Evolutionary conservation across 2,113 vertebrate genomes (phyloP).

Genomic region (Phainopepla nitens): DNA sequence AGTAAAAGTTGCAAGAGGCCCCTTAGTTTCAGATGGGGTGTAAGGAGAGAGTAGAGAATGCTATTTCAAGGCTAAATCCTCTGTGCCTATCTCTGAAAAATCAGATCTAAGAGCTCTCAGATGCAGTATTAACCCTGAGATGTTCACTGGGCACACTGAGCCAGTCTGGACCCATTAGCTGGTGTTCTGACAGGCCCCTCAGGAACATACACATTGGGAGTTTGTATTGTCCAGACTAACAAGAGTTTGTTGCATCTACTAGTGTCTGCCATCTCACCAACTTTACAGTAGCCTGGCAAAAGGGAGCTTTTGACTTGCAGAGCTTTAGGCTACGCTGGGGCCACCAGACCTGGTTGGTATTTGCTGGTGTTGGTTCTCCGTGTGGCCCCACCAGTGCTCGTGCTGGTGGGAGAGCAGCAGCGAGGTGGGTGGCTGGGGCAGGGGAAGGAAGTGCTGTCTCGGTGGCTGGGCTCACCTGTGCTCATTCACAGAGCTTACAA

Average conservation of each 20-base stretch:
- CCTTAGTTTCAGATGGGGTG: background rate
- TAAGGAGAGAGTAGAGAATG: background rate
- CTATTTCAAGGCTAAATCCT: background rate
- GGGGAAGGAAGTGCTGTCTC: background rate
- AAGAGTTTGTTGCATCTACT: background rate
- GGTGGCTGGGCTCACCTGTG: background rate
- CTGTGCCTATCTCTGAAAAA: background rate
- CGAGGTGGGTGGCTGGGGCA: background rate
- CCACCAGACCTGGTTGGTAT: too few relatives aligned
- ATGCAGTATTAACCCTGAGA: background rate
- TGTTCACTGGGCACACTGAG: background rate
- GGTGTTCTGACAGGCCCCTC: background rate
- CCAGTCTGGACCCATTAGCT: background rate
- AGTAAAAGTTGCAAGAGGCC: background rate
- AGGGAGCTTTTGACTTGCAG: background rate
- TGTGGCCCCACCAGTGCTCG: rapidly evolving
- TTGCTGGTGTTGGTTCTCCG: rapidly evolving
- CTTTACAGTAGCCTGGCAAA: background rate
- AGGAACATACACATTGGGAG: background rate
- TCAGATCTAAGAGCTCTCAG: background rate
- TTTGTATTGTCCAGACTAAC: background rate
- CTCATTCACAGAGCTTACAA: background rate
- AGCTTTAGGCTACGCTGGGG: background rate
- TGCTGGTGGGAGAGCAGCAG: background rate
- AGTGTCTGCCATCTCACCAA: background rate